A percentile compares a stretch with the other conserved stretches of the same genome.
phyloP scores from a whole-genome alignment of 2,888 invertebrate genomes.

The Machimus rusticus region DNA sequence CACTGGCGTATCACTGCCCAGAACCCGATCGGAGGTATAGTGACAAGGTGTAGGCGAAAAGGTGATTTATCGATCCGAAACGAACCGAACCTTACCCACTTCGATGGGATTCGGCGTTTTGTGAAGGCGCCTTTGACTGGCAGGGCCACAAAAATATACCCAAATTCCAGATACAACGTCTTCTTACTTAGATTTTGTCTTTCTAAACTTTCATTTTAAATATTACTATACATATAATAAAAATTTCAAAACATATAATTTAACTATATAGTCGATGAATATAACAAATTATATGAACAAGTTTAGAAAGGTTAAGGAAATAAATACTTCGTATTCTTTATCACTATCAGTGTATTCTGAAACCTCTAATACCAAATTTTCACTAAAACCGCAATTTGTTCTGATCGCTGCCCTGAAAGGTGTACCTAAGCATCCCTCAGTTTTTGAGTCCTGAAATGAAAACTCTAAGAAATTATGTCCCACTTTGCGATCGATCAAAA shows the following conservation, averaged over 20 bases:
- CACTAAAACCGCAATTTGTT: too few relatives aligned
- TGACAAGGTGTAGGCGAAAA: conserved; percentile 38
- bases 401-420: too few relatives aligned
- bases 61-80: conserved; percentile 28
- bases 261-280: not conserved
- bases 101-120: not conserved
- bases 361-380: too few relatives aligned
- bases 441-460: too few relatives aligned
- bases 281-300: too few relatives aligned
- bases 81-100: not conserved
- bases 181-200: not conserved
- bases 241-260: not conserved
- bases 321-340: too few relatives aligned
- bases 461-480: too few relatives aligned
- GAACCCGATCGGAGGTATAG: not conserved
- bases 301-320: too few relatives aligned
- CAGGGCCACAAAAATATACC: not conserved
- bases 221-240: not conserved
- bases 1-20: not conserved
- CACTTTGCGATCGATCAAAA: too few relatives aligned
- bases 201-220: not conserved
- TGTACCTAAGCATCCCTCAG: too few relatives aligned
- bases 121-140: not conserved
- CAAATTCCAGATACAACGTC: too few relatives aligned
- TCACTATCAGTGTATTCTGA: too few relatives aligned